Evolutionary conservation across 2,888 invertebrate species (phyloP), one percentile per base, ranked within the genome.

Genomic region (Philaethria dido): DNA sequence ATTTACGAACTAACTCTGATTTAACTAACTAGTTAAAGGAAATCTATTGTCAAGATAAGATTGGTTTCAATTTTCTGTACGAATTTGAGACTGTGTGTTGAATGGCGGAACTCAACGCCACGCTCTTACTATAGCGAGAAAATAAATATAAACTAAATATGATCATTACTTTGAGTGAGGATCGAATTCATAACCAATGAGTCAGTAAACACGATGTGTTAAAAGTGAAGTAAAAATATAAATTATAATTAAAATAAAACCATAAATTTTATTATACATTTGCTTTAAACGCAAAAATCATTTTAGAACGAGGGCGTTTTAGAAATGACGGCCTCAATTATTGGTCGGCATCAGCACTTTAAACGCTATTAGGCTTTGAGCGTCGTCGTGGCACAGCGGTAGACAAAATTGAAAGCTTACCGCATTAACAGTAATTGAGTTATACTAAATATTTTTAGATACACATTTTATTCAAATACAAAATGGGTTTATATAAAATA

Each of bases 351-450:
- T 47, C 64, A 64, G 55, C 22, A 25, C 29, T 64, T 64, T 47
- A 16, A 60, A 25, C 44, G 55, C 22, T 47, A 64, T 64, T 48
- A 39, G 47, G 64, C 57, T 48, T 4, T 22, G 36, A 48, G 42
- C 57, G 57, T 25, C 57, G 36, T 64, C 47, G n/a, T 25, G 20
- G 36, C 36, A 25, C 64, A 57, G 25, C 45, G 25, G 57, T 57
- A 64, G 55, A 64, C 57, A 57, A 54, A 69, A 66, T 69, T 68
- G 60, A 39, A 63, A 29, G 54, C 59, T 64, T 68, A 64, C 33
- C 64, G 44, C 39, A 60, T 60, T 54, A 39, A 20, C 29, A 11
- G 18, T 60, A 54, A 68, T 68, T 64, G 68, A 52, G 36, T 14
- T 36, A 55, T 47, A 64, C 60, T 54, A 9, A 16, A 54, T 48